Evolutionary conservation across 1,140 invertebrate species (phyloP).

Genomic region (Epicauta chinensis): DNA sequence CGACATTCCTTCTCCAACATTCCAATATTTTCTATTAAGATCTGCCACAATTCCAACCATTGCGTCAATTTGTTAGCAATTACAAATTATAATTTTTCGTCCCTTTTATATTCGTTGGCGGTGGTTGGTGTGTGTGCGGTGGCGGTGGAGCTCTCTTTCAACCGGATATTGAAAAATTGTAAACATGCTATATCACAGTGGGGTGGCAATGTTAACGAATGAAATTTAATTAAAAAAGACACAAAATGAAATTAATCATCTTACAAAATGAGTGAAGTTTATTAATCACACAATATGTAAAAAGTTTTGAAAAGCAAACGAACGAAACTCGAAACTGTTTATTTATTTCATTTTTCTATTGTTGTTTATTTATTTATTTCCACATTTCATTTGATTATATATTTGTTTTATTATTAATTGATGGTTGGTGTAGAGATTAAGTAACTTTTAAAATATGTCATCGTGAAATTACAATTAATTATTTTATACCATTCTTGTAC

Average conservation of each 20-base stretch:
- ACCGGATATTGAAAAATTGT: constrained; percentile 15
- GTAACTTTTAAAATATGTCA: too few relatives aligned
- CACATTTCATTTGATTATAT: too few relatives aligned
- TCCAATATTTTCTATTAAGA: neutral
- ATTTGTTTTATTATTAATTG: too few relatives aligned
- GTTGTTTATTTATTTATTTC: too few relatives aligned
- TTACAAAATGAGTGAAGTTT: constrained; percentile 1
- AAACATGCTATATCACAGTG: constrained; percentile 11
- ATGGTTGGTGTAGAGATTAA: too few relatives aligned
- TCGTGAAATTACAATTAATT: too few relatives aligned
- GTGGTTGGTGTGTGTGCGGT: neutral
- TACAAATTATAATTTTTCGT: too few relatives aligned
- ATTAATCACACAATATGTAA: constrained; percentile 5
- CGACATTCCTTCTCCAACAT: constrained; percentile 8
- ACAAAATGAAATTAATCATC: constrained; percentile 14
- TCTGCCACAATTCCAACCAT: neutral
- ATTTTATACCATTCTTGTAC: too few relatives aligned
- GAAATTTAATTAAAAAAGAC: constrained; percentile 12
- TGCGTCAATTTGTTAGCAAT: too few relatives aligned
- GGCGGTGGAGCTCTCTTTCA: neutral
- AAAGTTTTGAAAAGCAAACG: too few relatives aligned
- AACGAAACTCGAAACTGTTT: too few relatives aligned
- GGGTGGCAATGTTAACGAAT: constrained; percentile 11
- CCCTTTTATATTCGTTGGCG: neutral
- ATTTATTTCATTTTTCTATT: too few relatives aligned